Evolutionary conservation across 2,797 vertebrate species (phyloP).

Genomic region (Lemur catta): DNA sequence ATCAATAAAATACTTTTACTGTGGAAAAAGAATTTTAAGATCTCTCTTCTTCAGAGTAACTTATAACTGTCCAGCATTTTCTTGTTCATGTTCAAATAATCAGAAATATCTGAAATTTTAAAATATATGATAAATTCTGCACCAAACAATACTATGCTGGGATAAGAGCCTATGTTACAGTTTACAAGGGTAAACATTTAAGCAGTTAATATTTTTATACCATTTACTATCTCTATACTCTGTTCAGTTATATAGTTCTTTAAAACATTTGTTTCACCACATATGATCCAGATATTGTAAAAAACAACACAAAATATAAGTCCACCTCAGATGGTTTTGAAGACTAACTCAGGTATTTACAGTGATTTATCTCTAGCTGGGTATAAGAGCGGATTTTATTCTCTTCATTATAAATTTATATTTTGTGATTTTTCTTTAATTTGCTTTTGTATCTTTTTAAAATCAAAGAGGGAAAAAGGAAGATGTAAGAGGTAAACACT

Average conservation of each 20-base stretch:
- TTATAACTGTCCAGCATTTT: too few species aligned
- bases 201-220: too few species aligned
- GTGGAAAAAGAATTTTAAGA: neutral
- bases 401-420: neutral
- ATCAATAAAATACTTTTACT: neutral
- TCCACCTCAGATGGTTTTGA: neutral
- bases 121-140: neutral
- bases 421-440: neutral
- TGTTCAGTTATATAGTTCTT: too few species aligned
- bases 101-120: neutral
- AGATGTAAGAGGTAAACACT: neutral
- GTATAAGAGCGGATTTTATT: neutral
- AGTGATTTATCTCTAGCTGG: neutral
- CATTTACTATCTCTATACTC: too few species aligned
- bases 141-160: too few species aligned
- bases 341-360: neutral
- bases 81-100: neutral
- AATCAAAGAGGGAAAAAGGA: neutral
- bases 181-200: too few species aligned
- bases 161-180: too few species aligned
- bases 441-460: slow-evolving; percentile 4
- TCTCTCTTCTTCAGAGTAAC: neutral
- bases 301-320: too few species aligned
- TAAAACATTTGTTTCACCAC: too few species aligned
- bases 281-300: too few species aligned